Base-by-base conservation (phyloP, 1,140 invertebrate species). In the Trigoniulus corallinus region DNA sequence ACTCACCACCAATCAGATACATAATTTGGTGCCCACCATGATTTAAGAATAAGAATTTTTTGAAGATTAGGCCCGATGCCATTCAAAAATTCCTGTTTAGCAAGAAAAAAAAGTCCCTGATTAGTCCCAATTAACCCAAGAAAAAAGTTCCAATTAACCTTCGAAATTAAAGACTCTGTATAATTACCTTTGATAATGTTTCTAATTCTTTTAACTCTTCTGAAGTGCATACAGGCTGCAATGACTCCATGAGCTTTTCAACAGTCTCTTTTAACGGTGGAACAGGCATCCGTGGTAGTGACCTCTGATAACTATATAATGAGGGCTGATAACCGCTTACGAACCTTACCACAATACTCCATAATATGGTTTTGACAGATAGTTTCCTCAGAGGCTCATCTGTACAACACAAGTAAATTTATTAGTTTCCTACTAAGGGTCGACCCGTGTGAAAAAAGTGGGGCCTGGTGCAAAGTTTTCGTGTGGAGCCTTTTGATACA, bases 1-100 rank as follows among this genome's bases (percentile, higher is more conserved):
- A n/a, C n/a, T 62, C 62, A 73, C 72, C 72, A 74, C 69, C 72
- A 74, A 52, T 74, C 72, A 45, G 66, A 68, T 21, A 73, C 67
- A 61, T 67, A 74, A 54, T 72, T 72, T 22, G 64, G 62, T n/a
- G 64, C 62, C 65, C 69, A 71, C 70, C 71, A 72, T 2, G 71
- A 71, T 56, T 70, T 72, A 23, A 74, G 53, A 27, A 64, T 56
- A 1, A 74, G 59, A 48, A 70, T 60, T 43, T 64, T 59, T 53
- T 72, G 71, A 34, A 72, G 56, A 51, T 67, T 68, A 23, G 58
- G 62, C 1, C 71, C 70, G 18, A 70, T 20, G 18, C 56, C 67
- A 46, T 55, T 61, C 55, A 70, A 61, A 62, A 72, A 73, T n/a
- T 67, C 62, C 51, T 62, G 39, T 21, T 56, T 52, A 21, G 41